Evolutionary conservation across 1,140 invertebrate genomes (phyloP).

Genomic region (Neomicropteryx cornuta): DNA sequence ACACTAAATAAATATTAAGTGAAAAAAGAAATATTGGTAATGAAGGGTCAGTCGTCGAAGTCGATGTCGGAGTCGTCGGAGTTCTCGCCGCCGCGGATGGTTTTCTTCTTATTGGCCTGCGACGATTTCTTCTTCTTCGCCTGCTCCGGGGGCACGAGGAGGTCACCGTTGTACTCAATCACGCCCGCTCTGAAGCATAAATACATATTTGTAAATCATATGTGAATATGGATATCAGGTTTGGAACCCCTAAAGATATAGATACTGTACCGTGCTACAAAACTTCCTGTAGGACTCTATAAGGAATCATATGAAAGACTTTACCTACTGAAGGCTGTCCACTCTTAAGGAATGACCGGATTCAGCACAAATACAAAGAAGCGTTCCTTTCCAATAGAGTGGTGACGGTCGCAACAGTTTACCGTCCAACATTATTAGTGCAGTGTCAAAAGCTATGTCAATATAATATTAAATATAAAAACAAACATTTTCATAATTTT

Average conservation of each 20-base stretch:
- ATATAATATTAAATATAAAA: too few species aligned
- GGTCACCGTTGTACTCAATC: conserved; percentile 74
- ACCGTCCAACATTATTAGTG: too few species aligned
- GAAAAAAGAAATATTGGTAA: too few species aligned
- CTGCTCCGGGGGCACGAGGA: conserved; percentile 52
- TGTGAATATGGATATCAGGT: neutral
- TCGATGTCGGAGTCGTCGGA: conserved; percentile 53
- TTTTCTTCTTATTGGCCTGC: conserved; percentile 44
- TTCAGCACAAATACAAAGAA: too few species aligned
- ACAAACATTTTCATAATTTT: too few species aligned
- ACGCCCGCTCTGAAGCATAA: conserved; percentile 39
- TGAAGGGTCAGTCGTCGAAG: conserved; percentile 42
- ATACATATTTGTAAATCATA: neutral
- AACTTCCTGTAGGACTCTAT: neutral
- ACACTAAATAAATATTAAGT: too few species aligned
- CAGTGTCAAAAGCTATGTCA: too few species aligned
- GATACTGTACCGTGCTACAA: neutral
- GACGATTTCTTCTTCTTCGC: conserved; percentile 39
- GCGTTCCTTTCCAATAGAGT: too few species aligned
- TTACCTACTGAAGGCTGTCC: neutral
- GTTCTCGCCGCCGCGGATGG: conserved; percentile 45
- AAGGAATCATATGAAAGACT: conserved; percentile 3
- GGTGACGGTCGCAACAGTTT: too few species aligned
- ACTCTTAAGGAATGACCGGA: neutral
- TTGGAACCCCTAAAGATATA: too few species aligned